phyloP scores from a whole-genome alignment of 2,888 invertebrate genomes.

The Lycophotia porphyrea region DNA sequence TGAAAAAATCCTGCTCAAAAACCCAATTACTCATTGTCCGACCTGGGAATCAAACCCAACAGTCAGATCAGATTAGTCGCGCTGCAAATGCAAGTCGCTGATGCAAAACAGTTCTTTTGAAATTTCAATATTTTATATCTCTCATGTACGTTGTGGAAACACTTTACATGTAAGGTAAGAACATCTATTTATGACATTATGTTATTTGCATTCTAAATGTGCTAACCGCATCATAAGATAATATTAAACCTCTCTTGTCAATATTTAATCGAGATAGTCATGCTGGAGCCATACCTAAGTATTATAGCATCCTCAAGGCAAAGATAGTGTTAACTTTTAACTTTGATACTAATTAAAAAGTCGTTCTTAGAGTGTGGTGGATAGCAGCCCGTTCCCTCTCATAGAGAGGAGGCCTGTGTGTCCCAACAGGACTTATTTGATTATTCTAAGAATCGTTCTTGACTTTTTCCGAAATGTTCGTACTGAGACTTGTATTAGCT shows the following conservation, averaged over 20 bases:
- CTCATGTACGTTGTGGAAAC: not conserved
- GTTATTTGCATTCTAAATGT: conserved; percentile 22
- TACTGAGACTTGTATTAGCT: too few species aligned
- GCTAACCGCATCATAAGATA: not conserved
- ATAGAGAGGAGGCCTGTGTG: not conserved
- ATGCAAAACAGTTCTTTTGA: too few species aligned
- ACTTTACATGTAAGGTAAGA: not conserved
- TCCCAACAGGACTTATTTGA: not conserved
- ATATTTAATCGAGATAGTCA: conserved; percentile 33
- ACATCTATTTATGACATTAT: not conserved
- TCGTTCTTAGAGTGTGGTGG: not conserved
- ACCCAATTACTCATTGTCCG: not conserved
- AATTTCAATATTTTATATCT: not conserved
- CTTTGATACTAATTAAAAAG: not conserved
- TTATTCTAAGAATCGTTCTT: too few species aligned
- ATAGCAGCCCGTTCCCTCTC: not conserved
- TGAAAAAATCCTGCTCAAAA: not conserved
- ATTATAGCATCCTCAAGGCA: not conserved
- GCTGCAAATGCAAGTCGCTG: not conserved
- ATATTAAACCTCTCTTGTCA: conserved; percentile 13
- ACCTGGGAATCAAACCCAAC: not conserved
- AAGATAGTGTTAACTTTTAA: not conserved
- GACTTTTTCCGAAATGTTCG: too few species aligned
- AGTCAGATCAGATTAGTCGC: not conserved
- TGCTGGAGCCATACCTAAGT: not conserved